A percentile compares a stretch with the other conserved stretches of the same genome.
These are phyloP conservation scores for Dexiosoma caninum DNA, from an alignment of 2,888 invertebrate species.

Conservation along the genomic window DNA sequence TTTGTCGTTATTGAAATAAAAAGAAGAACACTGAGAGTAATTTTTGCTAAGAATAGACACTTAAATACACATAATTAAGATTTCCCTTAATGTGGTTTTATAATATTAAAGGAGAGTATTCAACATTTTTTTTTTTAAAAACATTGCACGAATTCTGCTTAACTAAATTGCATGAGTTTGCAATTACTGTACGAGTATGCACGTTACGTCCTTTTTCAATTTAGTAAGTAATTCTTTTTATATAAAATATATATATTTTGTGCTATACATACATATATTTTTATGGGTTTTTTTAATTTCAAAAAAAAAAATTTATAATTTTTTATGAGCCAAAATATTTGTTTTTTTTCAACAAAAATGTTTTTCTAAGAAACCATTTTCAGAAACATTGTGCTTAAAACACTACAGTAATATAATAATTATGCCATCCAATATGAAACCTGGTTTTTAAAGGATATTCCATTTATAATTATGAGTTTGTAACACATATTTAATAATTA, in stretches of 20 bases:
- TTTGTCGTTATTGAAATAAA: background rate
- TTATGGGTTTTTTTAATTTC: background rate
- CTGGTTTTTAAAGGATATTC: constrained; percentile 50
- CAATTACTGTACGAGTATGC: background rate
- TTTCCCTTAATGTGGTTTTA: constrained; percentile 5
- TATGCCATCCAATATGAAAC: constrained; percentile 49
- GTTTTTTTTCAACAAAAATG: background rate
- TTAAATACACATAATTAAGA: constrained; percentile 30
- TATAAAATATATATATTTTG: constrained; percentile 10
- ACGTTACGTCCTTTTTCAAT: background rate
- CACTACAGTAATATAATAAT: background rate
- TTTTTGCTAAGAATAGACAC: constrained; percentile 28
- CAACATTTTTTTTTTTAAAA: background rate
- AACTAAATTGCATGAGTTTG: constrained; percentile 16
- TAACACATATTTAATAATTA: constrained; percentile 19
- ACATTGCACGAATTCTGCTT: constrained; percentile 35
- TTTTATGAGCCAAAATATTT: background rate
- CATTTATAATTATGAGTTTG: constrained; percentile 28
- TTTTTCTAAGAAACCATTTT: constrained; percentile 34
- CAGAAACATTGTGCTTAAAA: constrained; percentile 29
- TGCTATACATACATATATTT: background rate
- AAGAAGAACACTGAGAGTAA: constrained; percentile 5
- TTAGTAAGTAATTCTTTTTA: no score
- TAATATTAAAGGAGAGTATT: constrained; percentile 16
- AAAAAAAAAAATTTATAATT: constrained; percentile 13